Evolutionary conservation across 2,113 vertebrate genomes (phyloP), one percentile per base, ranked within the genome.

Genomic region (Silurus meridionalis): DNA sequence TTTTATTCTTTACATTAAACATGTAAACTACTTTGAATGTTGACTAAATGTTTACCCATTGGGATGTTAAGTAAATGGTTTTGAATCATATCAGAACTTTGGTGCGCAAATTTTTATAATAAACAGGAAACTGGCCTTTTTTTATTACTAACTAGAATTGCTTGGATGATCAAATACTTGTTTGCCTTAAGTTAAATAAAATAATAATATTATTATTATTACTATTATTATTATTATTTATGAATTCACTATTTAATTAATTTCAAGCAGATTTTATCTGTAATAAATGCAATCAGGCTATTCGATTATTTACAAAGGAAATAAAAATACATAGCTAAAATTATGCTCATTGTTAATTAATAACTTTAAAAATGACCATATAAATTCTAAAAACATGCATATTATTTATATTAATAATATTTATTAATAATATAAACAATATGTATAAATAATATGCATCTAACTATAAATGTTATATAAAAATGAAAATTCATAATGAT

Each of bases 1-100:
- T n/a, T 81, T 46, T 60, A 60, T 81, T 50, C 28, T 81, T 63
- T 63, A 50, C 37, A 63, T 80, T 63, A 63, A 63, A 63, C 10
- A 63, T 61, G 37, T 37, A 23, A 48, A 63, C 37, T 60, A 61
- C 46, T 4, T 13, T 63, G 58, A 63, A 50, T 81, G 58, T 63
- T 58, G 79, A 46, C 8, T 11, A 78, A 37, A 21, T 48, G 28
- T 10, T 46, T 63, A 17, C 6, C 21, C 3, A 28, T 9, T 79
- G 75, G 23, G 53, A 2, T 28, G 8, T 77, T 57, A 79, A n/a
- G 14, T 25, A 25, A 55, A n/a, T 57, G 23, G 25, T 60, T 80
- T 80, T 53, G 14, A 53, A 77, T 78, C 13, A 52, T 78, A 25
- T 58, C 52, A 55, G 9, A n/a, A 19, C 50, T 77, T 57, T 78